A percentile compares a stretch with the other conserved stretches of the same genome.
Evolutionary conservation across 1,140 invertebrate species (phyloP).

Genomic region (Sinella curviseta): DNA sequence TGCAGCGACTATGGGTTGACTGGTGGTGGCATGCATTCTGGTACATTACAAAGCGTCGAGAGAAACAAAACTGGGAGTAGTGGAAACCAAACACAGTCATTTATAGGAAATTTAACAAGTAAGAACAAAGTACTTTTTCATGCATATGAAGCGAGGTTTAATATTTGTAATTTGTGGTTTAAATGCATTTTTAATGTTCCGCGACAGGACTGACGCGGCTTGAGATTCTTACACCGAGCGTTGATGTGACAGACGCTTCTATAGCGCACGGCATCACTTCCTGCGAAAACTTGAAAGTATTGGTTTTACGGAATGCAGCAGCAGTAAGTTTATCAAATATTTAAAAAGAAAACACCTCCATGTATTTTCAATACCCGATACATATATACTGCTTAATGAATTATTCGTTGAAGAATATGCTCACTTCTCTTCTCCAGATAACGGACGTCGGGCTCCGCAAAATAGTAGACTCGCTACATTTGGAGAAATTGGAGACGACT

Average conservation of each 20-base stretch:
- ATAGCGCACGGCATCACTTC: neutral
- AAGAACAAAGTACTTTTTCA: neutral
- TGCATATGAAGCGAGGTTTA: neutral
- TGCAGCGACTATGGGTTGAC: neutral
- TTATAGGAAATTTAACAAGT: slow-evolving; percentile 1
- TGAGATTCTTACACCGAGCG: neutral
- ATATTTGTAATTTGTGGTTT: neutral
- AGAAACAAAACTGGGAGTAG: no score
- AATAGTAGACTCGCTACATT: neutral
- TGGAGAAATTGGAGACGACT: neutral
- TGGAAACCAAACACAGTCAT: neutral
- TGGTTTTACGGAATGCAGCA: neutral
- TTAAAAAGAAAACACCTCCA: neutral
- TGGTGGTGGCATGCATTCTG: neutral
- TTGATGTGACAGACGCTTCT: neutral
- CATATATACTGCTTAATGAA: no score
- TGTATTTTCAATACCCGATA: no score
- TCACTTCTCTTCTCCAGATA: neutral
- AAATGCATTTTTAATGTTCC: neutral
- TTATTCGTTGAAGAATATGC: neutral
- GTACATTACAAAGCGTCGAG: neutral
- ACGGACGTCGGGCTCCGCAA: neutral
- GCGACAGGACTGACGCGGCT: slow-evolving; percentile 1
- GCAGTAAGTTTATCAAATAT: neutral
- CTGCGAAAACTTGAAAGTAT: slow-evolving; percentile 14